Evolutionary conservation across 1,140 invertebrate species (phyloP).

Genomic region (Paraescarpia echinospica): DNA sequence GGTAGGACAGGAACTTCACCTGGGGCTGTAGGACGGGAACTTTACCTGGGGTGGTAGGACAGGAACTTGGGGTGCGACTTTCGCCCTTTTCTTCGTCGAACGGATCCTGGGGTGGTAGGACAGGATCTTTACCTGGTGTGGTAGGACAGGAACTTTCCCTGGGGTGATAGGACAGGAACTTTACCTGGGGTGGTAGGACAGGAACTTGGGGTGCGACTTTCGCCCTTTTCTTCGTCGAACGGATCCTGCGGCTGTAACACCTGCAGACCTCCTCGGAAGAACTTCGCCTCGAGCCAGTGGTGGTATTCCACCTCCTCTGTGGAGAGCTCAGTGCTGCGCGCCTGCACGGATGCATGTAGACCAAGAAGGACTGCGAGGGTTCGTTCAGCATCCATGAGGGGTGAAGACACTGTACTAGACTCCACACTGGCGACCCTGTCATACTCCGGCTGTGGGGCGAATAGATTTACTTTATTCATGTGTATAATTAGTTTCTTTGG

Average conservation of each 20-base stretch:
- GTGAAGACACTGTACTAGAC: constrained; percentile 59
- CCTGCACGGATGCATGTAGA: constrained; percentile 73
- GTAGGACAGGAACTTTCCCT: too few relatives aligned
- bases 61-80: too few relatives aligned
- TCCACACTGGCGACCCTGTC: constrained; percentile 57
- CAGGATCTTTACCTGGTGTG: too few relatives aligned
- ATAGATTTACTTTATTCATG: background rate
- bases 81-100: too few relatives aligned
- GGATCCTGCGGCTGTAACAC: constrained; percentile 81
- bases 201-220: constrained; percentile 81
- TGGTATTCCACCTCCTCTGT: constrained; percentile 70
- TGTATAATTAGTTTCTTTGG: too few relatives aligned
- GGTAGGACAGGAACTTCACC: too few relatives aligned
- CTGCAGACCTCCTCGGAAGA: constrained; percentile 82
- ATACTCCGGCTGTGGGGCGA: constrained; percentile 51
- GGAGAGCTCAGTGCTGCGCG: constrained; percentile 68
- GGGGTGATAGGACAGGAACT: too few relatives aligned
- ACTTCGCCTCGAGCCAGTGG: constrained; percentile 71
- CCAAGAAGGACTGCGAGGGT: constrained; percentile 77
- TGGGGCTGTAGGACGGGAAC: too few relatives aligned
- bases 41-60: too few relatives aligned
- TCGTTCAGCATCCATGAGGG: constrained; percentile 72
- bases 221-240: constrained; percentile 91
- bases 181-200: constrained; percentile 69
- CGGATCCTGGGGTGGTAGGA: too few relatives aligned